Base-by-base conservation (phyloP, 2,888 invertebrate species). In the Coenonympha arcania region DNA sequence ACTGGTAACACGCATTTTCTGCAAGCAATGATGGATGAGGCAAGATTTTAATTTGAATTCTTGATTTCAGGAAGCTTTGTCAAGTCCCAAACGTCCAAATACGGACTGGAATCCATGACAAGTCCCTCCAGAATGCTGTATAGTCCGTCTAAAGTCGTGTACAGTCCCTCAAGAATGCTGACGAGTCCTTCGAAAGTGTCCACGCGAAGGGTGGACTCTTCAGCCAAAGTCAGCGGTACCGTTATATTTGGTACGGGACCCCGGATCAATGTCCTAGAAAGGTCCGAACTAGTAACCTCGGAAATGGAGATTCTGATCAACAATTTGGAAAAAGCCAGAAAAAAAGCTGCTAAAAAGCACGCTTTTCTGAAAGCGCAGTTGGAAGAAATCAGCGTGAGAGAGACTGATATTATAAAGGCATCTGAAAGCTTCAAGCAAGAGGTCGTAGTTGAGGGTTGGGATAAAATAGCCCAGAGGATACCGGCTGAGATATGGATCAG, bases 401-500 rank as follows among this genome's bases (percentile, higher is more conserved):
- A 87, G 5, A 65, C 50, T 0, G 89, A 90, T 50, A 80, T 87
- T 0, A 71, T 76, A 1, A 88, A 88, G 37, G 80, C 88, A 0
- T 75, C 61, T 9, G 73, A 71, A 1, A 66, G 74, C 36, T 90
- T 91, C 50, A 79, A 89, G 31, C 75, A 85, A 45, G 77, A 80
- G 9, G 87, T 91, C 0, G 77, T 88, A 1, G 60, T 76, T 0
- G 81, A 82, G 1, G 89, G 87, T 0, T 79, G 88, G 65, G 90
- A 91, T 61, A 82, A 79, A 16, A 76, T 90, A 37, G 90, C 89
- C 0, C 89, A 89, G 53, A 78, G 89, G 55, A 89, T 91, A 47
- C 89, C 90, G 0, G 89, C 89, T 0, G 90, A 91, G 66, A 88
- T 88, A 39, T 83, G 79, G 83, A 78, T 79, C 26, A 80, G 89